Evolutionary conservation across 2,888 invertebrate species (phyloP), one percentile per base, ranked within the genome.

Genomic region (Esperia sulphurella): DNA sequence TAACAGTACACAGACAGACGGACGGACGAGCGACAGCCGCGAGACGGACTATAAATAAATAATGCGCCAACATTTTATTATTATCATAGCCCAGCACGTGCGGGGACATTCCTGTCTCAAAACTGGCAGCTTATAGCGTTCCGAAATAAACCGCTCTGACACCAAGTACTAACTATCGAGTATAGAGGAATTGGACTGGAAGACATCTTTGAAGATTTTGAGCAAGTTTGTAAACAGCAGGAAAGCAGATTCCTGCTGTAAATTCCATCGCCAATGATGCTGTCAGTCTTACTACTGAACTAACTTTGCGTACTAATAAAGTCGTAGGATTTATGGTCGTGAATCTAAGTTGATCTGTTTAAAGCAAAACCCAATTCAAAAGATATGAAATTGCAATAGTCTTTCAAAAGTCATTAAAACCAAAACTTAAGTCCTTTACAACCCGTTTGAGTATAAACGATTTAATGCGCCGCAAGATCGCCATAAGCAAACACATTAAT

Each of bases 41-140:
- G 79, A 83, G 82, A 80, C 80, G 73, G 70, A 76, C 87, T 88
- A 89, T 89, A 88, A 88, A 89, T 88, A 88, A 87, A 85, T 87
- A 86, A 88, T 87, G 86, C 87, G 86, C 85, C 83, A 87, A 84
- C 85, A 87, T 88, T 85, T 87, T 87, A 87, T 88, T 88, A 87
- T 89, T 86, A 87, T 89, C 85, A 85, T 83, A 78, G 80, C 72
- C 72, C 79, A 77, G 84, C 88, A 86, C 87, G 87, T 87, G 88
- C 80, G 81, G 72, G 65, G 78, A 82, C 86, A 87, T 86, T 84
- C 87, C 83, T 58, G 58, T 45, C 55, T 57, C 71, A 65, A 75
- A 74, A 73, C 79, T 79, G 80, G 73, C 79, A 74, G 74, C 79
- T 61, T 60, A 52, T 52, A 46, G 41, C 47, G 39, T 45, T 46